Percentiles rank a stretch among this genome's conserved stretches.
These are phyloP conservation scores for Zoanthus sociatus DNA, from an alignment of 92 coral and sea anemone genomes.

Conservation along the genomic window DNA sequence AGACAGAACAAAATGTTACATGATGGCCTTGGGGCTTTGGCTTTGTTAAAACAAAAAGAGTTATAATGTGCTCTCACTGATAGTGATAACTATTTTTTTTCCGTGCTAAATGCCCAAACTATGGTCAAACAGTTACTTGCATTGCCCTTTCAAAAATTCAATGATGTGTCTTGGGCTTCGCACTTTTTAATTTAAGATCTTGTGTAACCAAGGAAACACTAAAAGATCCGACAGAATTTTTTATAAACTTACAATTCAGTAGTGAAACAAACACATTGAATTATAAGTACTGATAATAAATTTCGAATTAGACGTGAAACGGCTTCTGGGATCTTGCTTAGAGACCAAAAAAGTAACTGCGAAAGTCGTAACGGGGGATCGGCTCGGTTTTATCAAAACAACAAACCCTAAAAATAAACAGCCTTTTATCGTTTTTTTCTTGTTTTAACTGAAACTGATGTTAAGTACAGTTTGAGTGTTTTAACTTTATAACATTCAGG, in stretches of 20 bases:
- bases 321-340: neutral
- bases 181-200: neutral
- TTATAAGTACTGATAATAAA: conserved; percentile 26
- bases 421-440: too few species aligned
- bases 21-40: neutral
- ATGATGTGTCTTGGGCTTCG: neutral
- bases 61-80: neutral
- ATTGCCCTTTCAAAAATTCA: neutral
- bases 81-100: neutral
- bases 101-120: too few species aligned
- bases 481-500: too few species aligned
- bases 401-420: too few species aligned
- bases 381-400: neutral
- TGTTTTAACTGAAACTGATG: too few species aligned
- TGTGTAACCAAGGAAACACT: conserved; percentile 28
- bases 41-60: neutral
- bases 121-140: neutral
- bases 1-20: neutral
- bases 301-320: conserved; percentile 1
- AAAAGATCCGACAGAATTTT: conserved; percentile 49
- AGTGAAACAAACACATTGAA: conserved; percentile 1
- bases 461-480: too few species aligned
- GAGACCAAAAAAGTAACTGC: neutral
- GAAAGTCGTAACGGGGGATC: neutral
- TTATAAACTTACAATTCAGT: conserved; percentile 1